Evolutionary conservation across 64 coral and sea anemone genomes (phyloP).

Genomic region (Montipora capricornis): DNA sequence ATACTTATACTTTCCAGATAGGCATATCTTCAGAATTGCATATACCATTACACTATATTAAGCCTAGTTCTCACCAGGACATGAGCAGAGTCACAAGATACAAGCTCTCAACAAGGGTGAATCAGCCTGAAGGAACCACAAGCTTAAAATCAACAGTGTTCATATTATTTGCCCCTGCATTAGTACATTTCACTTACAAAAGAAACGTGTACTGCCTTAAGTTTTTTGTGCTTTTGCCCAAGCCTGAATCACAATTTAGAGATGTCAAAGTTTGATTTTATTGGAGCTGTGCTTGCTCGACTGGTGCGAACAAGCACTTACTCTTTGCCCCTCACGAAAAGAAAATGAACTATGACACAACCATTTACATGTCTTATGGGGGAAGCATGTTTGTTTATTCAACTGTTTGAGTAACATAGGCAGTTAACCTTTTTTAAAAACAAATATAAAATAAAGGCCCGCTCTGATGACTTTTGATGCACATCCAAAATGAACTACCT

Average conservation of each 20-base stretch:
- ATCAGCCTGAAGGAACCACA: not conserved
- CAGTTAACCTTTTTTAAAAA: not conserved
- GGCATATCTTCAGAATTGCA: not conserved
- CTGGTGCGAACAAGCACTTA: constrained; percentile 2
- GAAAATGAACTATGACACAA: no score
- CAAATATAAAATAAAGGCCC: not conserved
- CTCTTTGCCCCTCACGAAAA: not conserved
- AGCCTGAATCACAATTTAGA: constrained; percentile 23
- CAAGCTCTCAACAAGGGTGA: constrained; percentile 8
- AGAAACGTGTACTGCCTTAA: not conserved
- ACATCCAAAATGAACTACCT: not conserved
- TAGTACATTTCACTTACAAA: constrained; percentile 12
- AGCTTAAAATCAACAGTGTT: constrained; percentile 10
- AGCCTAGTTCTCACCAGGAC: constrained; percentile 12
- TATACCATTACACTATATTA: no score
- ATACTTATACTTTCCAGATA: constrained; percentile 8
- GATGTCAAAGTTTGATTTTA: constrained; percentile 18
- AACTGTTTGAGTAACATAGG: constrained; percentile 16
- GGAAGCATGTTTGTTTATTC: not conserved
- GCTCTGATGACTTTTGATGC: not conserved
- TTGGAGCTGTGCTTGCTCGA: constrained; percentile 8
- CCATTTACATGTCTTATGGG: not conserved
- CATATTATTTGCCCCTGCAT: constrained; percentile 29
- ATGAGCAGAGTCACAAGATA: constrained; percentile 9
- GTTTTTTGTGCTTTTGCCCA: not conserved